A percentile compares a stretch with the other conserved stretches of the same genome.
These are phyloP conservation scores for Coregonus clupeaformis DNA, from an alignment of 2,113 vertebrate species.

Conservation along the genomic window DNA sequence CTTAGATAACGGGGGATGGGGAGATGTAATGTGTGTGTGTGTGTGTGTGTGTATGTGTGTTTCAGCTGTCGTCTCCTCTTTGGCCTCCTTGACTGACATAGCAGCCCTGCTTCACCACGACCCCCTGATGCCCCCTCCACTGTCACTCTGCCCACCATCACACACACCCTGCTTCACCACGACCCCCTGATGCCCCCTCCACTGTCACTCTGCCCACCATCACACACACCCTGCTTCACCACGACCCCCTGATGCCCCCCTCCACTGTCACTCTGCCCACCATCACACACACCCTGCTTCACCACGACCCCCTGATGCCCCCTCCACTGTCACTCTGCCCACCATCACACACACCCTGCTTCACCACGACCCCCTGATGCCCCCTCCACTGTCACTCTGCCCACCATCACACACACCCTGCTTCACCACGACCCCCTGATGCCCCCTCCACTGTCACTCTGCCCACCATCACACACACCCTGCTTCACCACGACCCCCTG, in stretches of 20 bases:
- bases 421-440: background rate
- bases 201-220: background rate
- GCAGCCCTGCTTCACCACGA: background rate
- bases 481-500: background rate
- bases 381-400: background rate
- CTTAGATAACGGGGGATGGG: background rate
- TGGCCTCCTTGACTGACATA: background rate
- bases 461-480: background rate
- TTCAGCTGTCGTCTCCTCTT: constrained; percentile 6
- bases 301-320: background rate
- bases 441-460: background rate
- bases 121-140: background rate
- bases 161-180: background rate
- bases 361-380: background rate
- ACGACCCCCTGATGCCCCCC: background rate
- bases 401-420: background rate
- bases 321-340: background rate
- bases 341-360: background rate
- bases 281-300: background rate
- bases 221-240: background rate
- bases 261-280: background rate
- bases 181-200: background rate
- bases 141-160: background rate
- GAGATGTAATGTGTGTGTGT: background rate
- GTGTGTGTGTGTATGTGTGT: background rate